Evolutionary conservation across 2,888 invertebrate species (phyloP), one percentile per base, ranked within the genome.

Genomic region (Ctena decussata): DNA sequence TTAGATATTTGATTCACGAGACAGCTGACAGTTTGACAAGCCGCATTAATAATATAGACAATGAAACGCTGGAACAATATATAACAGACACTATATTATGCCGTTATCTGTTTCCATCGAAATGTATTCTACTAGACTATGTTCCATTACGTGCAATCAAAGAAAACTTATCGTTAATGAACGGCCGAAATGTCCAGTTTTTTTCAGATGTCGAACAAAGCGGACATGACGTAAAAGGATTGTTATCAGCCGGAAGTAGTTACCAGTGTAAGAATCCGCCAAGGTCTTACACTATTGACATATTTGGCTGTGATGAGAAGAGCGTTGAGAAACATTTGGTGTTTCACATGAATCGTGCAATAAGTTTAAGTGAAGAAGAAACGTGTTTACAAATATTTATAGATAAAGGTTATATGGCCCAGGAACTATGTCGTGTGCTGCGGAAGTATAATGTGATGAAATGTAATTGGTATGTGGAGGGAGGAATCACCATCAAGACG

Each of bases 311-410:
- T 1, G 73, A 79, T 46, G 37, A 24, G 18, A 46, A 30, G 11
- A 80, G 80, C 18, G 27, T 87, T 18, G 77, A 84, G 35, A 30
- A 24, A 0, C 87, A 87, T 39, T 41, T 87, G 3, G 24, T 41
- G 18, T 84, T 80, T 77, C 87, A 87, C 69, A 49, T 87, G 21
- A 24, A 69, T n/a, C 49, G 73, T n/a, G 87, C 84, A 2, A 49
- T 80, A 27, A 39, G 65, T 1, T 15, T 53, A 1, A 74, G 49
- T 2, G 5, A 65, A 5, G 80, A 77, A 39, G 49, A 65, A 15
- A 82, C 79, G 37, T 87, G 87, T 77, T 35, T 87, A 37, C 87
- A 87, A 46, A 82, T 87, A 77, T 87, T 87, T 77, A 77, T 82
- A 12, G 82, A 82, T 65, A 82, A 84, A 69, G 87, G 87, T n/a